A percentile compares a stretch with the other conserved stretches of the same genome.
phyloP scores from a whole-genome alignment of 2,113 vertebrate species.

The Onychostruthus taczanowskii region DNA sequence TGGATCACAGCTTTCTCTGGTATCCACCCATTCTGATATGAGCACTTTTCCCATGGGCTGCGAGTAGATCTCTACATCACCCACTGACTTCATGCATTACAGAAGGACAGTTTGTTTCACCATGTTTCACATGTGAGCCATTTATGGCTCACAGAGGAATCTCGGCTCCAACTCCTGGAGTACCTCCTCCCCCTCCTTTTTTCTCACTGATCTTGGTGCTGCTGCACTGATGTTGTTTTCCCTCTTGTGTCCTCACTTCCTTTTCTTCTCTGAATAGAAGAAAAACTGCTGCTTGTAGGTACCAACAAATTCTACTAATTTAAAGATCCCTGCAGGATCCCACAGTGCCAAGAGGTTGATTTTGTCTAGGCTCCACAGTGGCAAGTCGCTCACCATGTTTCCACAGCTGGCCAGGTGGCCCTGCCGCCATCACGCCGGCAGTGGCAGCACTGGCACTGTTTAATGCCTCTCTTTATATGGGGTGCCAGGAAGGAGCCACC shows the following conservation, averaged over 20 bases:
- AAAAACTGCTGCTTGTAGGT: neutral
- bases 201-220: neutral
- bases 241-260: neutral
- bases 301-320: neutral
- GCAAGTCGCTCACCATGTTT: neutral
- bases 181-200: neutral
- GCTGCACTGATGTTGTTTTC: no score
- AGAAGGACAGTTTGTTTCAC: neutral
- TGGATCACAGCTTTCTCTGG: no score
- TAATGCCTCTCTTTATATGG: neutral
- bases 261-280: neutral
- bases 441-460: neutral
- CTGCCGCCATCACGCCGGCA: rapidly evolving
- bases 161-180: rapidly evolving
- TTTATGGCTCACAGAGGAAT: neutral
- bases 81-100: neutral
- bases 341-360: neutral
- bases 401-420: rapidly evolving
- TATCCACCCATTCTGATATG: rapidly evolving
- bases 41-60: neutral
- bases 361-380: rapidly evolving
- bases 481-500: neutral
- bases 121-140: neutral
- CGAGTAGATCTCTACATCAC: neutral
- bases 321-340: neutral